Base-by-base conservation (phyloP, 2,113 vertebrate species). In the Poeciliopsis retropinna region DNA sequence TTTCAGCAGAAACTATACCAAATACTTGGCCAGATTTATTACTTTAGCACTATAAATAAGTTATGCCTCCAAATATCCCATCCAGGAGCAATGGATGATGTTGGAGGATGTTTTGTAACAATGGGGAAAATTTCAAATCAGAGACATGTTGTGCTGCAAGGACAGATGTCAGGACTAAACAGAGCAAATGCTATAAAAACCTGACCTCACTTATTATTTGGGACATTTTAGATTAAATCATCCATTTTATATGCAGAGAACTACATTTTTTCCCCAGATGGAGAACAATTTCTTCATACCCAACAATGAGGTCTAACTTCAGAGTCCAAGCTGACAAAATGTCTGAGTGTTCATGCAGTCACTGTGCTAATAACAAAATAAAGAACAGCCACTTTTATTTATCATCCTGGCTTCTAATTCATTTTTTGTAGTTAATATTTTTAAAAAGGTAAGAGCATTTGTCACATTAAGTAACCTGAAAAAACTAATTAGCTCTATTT, bases 71-170 rank as follows among this genome's bases (percentile, higher is more conserved):
- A 44, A 22, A 37, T 27, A 30, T 65, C 7, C 30, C 41, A 17
- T 31, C 30, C 15, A 7, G 62, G 41, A 54, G 29, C 34, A 60
- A 41, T 60, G 28, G 72, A 0, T 13, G 25, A 67, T 54, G 67
- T 68, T 68, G 12, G 44, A 41, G 60, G 67, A 66, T 68, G 70
- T 68, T 68, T 62, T 10, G 10, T 41, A 67, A 75, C 65, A 78
- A 76, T 71, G 34, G 29, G 22, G 17, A 60, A 5, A 62, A 73
- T 73, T 67, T 79, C 47, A 47, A 61, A 79, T 22, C 1, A 60
- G 19, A 77, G 75, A 75, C 76, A 61, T 37, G 67, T 84, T 78
- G 65, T 62, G 27, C 60, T 54, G 29, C 27, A 76, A 60, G 79
- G 74, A 65, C 63, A 66, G 69, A 70, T 67, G 37, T 63, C 44